Evolutionary conservation across 1,140 invertebrate species (phyloP).

Genomic region (Panulirus ornatus): DNA sequence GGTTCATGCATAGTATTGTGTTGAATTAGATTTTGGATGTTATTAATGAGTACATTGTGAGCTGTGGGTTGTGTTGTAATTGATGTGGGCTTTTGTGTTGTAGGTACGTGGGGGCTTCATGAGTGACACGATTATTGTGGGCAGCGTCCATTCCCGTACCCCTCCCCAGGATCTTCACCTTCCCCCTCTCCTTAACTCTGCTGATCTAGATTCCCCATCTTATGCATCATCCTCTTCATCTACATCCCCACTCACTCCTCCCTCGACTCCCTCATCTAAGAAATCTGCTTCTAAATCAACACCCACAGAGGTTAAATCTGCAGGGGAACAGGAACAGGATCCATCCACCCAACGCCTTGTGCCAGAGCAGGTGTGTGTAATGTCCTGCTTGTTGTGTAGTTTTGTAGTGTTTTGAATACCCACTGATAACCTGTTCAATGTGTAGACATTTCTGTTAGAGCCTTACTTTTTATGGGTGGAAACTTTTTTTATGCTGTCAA

Average conservation of each 20-base stretch:
- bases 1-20: not conserved
- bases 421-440: too few relatives aligned
- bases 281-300: conserved; percentile 21
- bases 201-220: conserved; percentile 18
- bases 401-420: not conserved
- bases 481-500: too few relatives aligned
- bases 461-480: too few relatives aligned
- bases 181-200: conserved; percentile 9
- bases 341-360: conserved; percentile 64
- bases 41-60: not conserved
- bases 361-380: conserved; percentile 59
- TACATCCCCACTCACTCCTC: conserved; percentile 20
- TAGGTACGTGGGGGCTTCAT: conserved; percentile 76
- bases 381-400: not conserved
- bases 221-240: conserved; percentile 39
- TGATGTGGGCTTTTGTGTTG: conserved; percentile 69
- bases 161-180: conserved; percentile 47
- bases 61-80: conserved; percentile 10
- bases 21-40: not conserved
- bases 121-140: conserved; percentile 74
- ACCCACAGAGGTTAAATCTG: not conserved
- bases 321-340: conserved; percentile 54
- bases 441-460: too few relatives aligned
- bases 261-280: conserved; percentile 29
- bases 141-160: conserved; percentile 73